Evolutionary conservation across 2,888 invertebrate genomes (phyloP).

Genomic region (Macropis europaea): DNA sequence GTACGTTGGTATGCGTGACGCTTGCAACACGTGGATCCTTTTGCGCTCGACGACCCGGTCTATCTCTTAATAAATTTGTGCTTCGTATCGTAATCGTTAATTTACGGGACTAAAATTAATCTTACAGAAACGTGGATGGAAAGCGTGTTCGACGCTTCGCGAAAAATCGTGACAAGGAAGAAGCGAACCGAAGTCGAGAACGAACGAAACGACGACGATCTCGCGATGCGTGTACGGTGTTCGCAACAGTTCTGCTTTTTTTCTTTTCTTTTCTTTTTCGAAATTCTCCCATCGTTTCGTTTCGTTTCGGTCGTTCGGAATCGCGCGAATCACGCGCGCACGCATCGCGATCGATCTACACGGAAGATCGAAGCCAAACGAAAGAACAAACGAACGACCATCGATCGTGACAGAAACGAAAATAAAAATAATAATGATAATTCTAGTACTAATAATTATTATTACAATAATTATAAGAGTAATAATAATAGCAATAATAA

Average conservation of each 20-base stretch:
- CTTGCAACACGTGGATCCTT: slow-evolving; percentile 67
- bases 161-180: slow-evolving; percentile 28
- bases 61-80: slow-evolving; percentile 67
- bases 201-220: slow-evolving; percentile 15
- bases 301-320: too few relatives aligned
- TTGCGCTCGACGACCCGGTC: slow-evolving; percentile 64
- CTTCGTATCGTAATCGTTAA: slow-evolving; percentile 56
- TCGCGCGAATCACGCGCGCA: slow-evolving; percentile 2
- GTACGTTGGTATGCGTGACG: neutral
- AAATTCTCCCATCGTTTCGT: too few relatives aligned
- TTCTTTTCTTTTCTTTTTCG: too few relatives aligned
- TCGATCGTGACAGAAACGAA: slow-evolving; percentile 36
- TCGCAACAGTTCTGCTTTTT: slow-evolving; percentile 17
- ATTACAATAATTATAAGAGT: slow-evolving; percentile 50
- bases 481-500: slow-evolving; percentile 50
- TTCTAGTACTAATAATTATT: slow-evolving; percentile 50
- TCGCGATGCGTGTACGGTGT: slow-evolving; percentile 34
- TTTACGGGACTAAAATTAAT: slow-evolving; percentile 45
- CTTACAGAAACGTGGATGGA: slow-evolving; percentile 53
- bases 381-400: slow-evolving; percentile 16
- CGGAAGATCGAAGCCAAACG: neutral
- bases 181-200: neutral
- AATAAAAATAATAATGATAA: slow-evolving; percentile 51
- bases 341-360: slow-evolving; percentile 39
- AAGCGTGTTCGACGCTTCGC: slow-evolving; percentile 40